phyloP scores from a whole-genome alignment of 2,113 vertebrate species.

The Elgaria multicarinata region DNA sequence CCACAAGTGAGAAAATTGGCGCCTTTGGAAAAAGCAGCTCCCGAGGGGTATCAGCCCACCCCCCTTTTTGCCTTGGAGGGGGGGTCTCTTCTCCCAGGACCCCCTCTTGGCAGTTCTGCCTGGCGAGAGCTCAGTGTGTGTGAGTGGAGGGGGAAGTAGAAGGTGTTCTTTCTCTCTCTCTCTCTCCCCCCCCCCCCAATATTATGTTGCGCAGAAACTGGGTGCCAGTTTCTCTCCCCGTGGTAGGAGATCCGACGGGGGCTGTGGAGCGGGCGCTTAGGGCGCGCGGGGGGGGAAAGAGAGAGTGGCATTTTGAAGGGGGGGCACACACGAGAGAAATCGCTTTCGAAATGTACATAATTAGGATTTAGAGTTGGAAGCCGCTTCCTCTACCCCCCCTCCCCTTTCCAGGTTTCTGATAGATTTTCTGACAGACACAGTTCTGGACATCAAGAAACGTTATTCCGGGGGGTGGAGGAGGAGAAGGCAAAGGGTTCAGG shows the following conservation, averaged over 20 bases:
- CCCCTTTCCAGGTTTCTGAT: background rate
- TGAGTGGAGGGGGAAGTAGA: background rate
- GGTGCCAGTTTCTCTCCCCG: background rate
- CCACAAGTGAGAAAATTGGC: background rate
- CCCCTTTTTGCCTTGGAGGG: background rate
- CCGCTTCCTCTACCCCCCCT: background rate
- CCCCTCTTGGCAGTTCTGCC: background rate
- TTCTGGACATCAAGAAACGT: background rate
- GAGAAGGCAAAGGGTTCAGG: background rate
- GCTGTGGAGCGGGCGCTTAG: too few relatives aligned
- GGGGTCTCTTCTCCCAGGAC: background rate
- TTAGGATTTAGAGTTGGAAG: background rate
- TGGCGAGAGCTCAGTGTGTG: background rate
- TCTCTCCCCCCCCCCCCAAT: background rate
- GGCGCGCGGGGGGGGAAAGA: rapidly evolving
- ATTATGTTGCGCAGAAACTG: too few relatives aligned
- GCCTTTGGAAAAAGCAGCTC: background rate
- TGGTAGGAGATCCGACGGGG: background rate
- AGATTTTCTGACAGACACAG: background rate
- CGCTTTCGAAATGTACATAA: background rate
- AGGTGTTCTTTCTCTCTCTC: background rate
- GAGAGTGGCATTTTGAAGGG: background rate
- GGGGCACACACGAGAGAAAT: too few relatives aligned
- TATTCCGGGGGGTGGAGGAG: background rate
- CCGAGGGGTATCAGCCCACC: background rate